Evolutionary conservation across 2,888 invertebrate genomes (phyloP).

Genomic region (Altica lythri): DNA sequence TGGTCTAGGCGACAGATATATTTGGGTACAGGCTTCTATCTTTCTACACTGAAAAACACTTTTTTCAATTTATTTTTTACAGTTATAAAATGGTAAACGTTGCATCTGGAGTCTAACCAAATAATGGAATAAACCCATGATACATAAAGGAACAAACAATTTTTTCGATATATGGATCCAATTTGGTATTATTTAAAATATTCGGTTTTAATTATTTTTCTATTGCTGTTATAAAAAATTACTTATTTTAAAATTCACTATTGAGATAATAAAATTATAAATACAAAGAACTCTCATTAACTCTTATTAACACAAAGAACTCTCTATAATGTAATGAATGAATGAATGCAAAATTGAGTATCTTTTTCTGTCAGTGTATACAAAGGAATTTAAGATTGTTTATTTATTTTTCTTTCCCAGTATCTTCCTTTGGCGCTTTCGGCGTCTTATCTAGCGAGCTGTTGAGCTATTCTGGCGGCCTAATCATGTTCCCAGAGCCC

Average conservation of each 20-base stretch:
- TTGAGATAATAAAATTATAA: too few relatives aligned
- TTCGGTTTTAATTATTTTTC: too few relatives aligned
- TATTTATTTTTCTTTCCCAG: constrained; percentile 45
- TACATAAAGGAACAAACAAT: too few relatives aligned
- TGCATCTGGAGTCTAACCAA: neutral
- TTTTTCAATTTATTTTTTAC: neutral
- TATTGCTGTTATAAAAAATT: too few relatives aligned
- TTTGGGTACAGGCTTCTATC: constrained; percentile 34
- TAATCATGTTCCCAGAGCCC: constrained; percentile 43
- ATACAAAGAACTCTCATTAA: too few relatives aligned
- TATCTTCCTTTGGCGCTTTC: constrained; percentile 46
- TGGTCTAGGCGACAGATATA: constrained; percentile 36
- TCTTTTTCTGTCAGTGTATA: constrained; percentile 29
- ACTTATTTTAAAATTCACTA: too few relatives aligned
- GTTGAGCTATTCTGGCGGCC: constrained; percentile 42
- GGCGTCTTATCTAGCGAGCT: constrained; percentile 48
- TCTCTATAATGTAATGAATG: too few relatives aligned
- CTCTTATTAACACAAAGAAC: too few relatives aligned
- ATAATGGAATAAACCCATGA: neutral
- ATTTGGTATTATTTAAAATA: too few relatives aligned
- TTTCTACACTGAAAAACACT: constrained; percentile 24
- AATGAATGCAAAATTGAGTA: too few relatives aligned
- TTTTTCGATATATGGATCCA: too few relatives aligned
- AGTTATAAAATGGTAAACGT: too few relatives aligned
- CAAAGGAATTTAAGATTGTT: constrained; percentile 43